Evolutionary conservation across 1,140 invertebrate genomes (phyloP), one percentile per base, ranked within the genome.

Genomic region (Rhysida immarginata): DNA sequence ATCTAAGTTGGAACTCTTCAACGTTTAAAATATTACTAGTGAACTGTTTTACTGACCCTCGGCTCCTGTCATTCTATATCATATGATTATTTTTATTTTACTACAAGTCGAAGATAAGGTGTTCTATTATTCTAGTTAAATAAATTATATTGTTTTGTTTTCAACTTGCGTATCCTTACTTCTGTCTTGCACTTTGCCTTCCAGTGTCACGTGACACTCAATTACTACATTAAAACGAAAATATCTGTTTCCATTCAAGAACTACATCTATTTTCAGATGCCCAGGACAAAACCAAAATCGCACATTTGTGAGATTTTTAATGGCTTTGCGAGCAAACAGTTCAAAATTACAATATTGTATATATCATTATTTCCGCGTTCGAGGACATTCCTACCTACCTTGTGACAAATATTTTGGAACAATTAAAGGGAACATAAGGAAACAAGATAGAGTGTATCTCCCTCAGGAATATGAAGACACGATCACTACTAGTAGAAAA

Each of bases 361-460:
- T 11, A 11, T n/a, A n/a, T n/a, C n/a, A 41, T 11, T 41, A 41
- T 41, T 69, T 65, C 57, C 64, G 62, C 27, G 43, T 68, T 26
- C 53, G 61, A 46, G 65, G 63, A 8, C 64, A 68, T 58, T 64
- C 62, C 25, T 69, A 66, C 58, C 57, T 67, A 16, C 65, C 59
- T 0, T 64, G 63, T 45, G 66, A 69, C 52, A 53, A 63, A 44
- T 54, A 66, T 46, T 69, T 68, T 62, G 62, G 60, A 2, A 46
- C 41, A 21, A 58, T 64, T 42, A 66, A 69, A 50, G 59, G 56
- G 44, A 60, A 11, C n/a, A n/a, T 41, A 41, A 11, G n/a, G 35
- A 41, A n/a, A 11, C 35, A 41, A 11, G 35, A 41, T n/a, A 11
- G 35, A 41, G 35, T 41, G 11, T 41, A 41, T n/a, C 11, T 11